phyloP scores from a whole-genome alignment of 2,888 invertebrate genomes.

The Dolichomitus sp. region DNA sequence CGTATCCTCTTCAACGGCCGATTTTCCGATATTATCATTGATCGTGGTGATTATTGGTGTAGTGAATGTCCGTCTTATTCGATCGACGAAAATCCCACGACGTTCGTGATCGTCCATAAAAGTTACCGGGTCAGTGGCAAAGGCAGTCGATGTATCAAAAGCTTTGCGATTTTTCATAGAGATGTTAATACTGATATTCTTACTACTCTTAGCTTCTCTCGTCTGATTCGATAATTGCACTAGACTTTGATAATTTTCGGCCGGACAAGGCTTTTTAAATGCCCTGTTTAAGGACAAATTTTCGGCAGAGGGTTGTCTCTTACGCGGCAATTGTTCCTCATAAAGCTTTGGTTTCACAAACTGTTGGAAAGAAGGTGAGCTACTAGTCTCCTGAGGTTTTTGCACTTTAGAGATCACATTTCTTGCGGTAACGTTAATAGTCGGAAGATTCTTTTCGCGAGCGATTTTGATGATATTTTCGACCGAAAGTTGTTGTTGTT shows the following conservation, averaged over 20 bases:
- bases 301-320: not conserved
- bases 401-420: not conserved
- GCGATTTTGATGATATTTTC: conserved; percentile 66
- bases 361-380: not conserved
- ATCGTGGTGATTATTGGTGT: not conserved
- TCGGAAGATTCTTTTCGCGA: conserved; percentile 20
- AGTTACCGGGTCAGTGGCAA: not conserved
- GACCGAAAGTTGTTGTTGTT: conserved; percentile 64
- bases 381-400: not conserved
- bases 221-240: not conserved
- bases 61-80: not conserved
- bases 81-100: not conserved
- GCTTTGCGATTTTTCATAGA: not conserved
- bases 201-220: no score
- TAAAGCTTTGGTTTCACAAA: not conserved
- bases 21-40: not conserved
- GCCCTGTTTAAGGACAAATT: not conserved
- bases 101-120: not conserved
- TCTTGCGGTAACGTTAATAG: not conserved
- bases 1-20: not conserved
- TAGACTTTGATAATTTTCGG: not conserved
- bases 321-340: not conserved
- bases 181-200: not conserved
- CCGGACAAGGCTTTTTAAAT: not conserved
- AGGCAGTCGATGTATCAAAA: not conserved